phyloP scores from a whole-genome alignment of 2,797 vertebrate genomes.

The Taeniopygia guttata region DNA sequence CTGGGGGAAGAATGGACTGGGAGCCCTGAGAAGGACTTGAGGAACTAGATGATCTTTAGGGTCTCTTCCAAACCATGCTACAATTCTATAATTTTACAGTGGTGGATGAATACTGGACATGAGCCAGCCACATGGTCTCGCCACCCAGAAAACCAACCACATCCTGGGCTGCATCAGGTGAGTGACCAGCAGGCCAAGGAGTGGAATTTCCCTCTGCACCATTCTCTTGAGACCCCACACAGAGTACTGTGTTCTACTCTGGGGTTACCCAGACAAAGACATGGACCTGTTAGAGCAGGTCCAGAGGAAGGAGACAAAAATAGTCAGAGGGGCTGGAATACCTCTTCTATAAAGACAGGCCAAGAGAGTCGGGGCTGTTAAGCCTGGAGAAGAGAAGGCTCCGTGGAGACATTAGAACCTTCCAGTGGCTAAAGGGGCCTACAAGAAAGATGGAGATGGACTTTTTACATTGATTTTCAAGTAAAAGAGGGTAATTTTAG shows the following conservation, averaged over 20 bases:
- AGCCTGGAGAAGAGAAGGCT: neutral
- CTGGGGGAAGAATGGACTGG: neutral
- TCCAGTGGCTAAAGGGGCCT: neutral
- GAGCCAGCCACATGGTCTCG: fast-evolving
- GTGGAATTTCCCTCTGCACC: neutral
- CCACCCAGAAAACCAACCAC: neutral
- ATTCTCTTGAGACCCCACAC: neutral
- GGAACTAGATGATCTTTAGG: neutral
- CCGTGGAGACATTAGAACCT: neutral
- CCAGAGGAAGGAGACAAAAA: neutral
- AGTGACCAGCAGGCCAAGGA: neutral
- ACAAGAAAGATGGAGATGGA: neutral
- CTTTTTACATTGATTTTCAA: neutral
- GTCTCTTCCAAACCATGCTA: neutral
- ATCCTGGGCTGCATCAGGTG: neutral
- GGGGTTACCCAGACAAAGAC: neutral
- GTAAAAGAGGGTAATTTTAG: neutral
- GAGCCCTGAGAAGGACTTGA: neutral
- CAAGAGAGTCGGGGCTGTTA: neutral
- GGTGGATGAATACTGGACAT: neutral
- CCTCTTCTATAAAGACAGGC: neutral
- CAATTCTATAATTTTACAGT: neutral
- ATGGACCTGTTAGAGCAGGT: neutral
- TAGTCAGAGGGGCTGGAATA: neutral
- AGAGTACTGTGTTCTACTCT: neutral